Percentiles rank a stretch among this genome's conserved stretches.
These are phyloP conservation scores for Bombyx huttoni DNA, from an alignment of 2,888 invertebrate genomes.

Conservation along the genomic window DNA sequence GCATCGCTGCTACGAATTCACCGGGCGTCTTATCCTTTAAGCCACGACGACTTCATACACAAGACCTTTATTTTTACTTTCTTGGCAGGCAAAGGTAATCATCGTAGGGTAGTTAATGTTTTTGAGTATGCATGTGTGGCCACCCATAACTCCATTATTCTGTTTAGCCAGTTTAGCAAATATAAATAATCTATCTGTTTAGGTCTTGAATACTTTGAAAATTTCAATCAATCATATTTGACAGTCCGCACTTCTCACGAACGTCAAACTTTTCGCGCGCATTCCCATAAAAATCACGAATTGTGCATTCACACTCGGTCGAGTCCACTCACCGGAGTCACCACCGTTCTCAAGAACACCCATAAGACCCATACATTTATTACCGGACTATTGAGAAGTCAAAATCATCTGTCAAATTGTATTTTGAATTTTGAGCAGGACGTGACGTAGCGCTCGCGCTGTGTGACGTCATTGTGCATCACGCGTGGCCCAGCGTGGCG, in stretches of 20 bases:
- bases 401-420: slow-evolving; percentile 44
- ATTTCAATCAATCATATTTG: slow-evolving; percentile 8
- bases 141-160: no score
- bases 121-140: no score
- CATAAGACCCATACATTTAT: slow-evolving; percentile 1
- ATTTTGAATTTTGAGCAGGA: slow-evolving; percentile 32
- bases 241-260: slow-evolving; percentile 6
- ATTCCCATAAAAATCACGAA: slow-evolving; percentile 47
- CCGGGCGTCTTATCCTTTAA: no score
- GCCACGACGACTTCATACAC: no score
- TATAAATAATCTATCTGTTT: no score
- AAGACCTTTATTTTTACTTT: no score
- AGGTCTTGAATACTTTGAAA: background rate
- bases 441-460: slow-evolving; percentile 40
- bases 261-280: slow-evolving; percentile 6
- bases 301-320: slow-evolving; percentile 61
- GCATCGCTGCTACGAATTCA: no score
- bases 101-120: no score
- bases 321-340: slow-evolving; percentile 27
- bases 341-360: slow-evolving; percentile 17
- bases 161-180: no score
- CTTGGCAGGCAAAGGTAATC: no score
- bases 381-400: slow-evolving; percentile 27
- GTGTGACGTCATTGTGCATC: slow-evolving; percentile 40
- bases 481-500: slow-evolving; percentile 27